Base-by-base conservation (phyloP, 1,140 invertebrate genomes). In the Rhyacophila brunnea region DNA sequence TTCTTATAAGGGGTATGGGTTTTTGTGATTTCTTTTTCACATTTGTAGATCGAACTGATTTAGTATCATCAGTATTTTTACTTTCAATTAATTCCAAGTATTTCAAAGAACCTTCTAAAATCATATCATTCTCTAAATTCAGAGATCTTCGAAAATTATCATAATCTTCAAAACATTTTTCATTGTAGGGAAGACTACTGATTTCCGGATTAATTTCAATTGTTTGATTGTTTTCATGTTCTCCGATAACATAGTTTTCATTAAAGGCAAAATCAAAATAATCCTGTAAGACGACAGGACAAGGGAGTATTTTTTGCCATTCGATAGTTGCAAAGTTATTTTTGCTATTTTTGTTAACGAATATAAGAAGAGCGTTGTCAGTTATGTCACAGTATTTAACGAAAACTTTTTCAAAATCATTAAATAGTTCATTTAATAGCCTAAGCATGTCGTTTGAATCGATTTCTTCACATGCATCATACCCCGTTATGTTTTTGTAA, bases 241-340 rank as follows among this genome's bases (percentile, higher is more conserved):
- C 11, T 40, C 4, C 11, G 17, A 7, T 71, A 11, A 76, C 73
- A 44, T 68, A 70, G 40, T 80, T 70, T 49, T 83, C 79, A 34
- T 77, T 68, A 28, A 75, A 64, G 18, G 82, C 73, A 66, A 80
- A 81, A 50, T 81, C 74, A 67, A 76, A 77, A 70, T 82, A 83
- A 61, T 83, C 80, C 66, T 75, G 71, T 14, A 83, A 66, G 50
- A 78, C 76, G 23, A 82, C 64, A 2, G 79, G 73, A n/a, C 81
- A 82, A 2, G 75, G 68, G 51, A 83, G 61, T 60, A 71, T 74
- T 47, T 71, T 69, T 3, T 71, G 65, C 71, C 73, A 73, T 62
- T 46, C 73, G 71, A 34, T 73, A 67, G 18, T 72, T 64, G 4
- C 62, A 65, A 54, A 76, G 65, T 0, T 68, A 68, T 40, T 72